These are phyloP conservation scores for Apotomis turbidana DNA, from an alignment of 2,888 invertebrate genomes.

Conservation along the genomic window DNA sequence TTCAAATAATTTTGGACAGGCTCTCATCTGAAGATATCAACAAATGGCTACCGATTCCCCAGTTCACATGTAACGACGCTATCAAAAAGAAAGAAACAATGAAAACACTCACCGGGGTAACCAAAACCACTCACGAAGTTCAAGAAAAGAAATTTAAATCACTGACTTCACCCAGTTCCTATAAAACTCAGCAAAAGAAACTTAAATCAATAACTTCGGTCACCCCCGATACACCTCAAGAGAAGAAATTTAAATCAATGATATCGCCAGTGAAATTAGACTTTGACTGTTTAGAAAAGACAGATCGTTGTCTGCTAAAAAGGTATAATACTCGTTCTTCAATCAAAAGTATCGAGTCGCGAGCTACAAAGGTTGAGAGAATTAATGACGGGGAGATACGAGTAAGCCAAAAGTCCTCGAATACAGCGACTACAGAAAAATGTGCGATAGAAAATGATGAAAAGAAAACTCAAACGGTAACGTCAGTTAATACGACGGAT, in stretches of 20 bases:
- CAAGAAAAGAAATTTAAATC: too few species aligned
- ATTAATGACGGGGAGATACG: not conserved
- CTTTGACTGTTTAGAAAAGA: constrained; percentile 45
- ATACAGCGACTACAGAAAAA: not conserved
- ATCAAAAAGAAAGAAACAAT: not conserved
- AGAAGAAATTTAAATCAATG: constrained; percentile 45
- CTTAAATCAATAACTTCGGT: too few species aligned
- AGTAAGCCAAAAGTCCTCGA: not conserved
- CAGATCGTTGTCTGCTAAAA: not conserved
- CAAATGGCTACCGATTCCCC: constrained; percentile 46
- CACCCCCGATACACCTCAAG: constrained; percentile 13
- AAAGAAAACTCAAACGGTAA: not conserved
- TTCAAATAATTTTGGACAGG: constrained; percentile 43
- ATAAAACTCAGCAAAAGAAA: not conserved
- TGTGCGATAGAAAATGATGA: not conserved
- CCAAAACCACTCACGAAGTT: not conserved
- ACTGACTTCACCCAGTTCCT: not conserved
- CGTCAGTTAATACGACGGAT: not conserved
- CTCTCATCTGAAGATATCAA: constrained; percentile 45
- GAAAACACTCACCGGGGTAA: constrained; percentile 6
- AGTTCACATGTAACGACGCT: constrained; percentile 40
- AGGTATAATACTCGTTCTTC: not conserved
- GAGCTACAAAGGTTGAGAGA: not conserved
- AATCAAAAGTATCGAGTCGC: not conserved
- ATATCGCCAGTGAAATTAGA: constrained; percentile 65